These are phyloP conservation scores for Stigmatopora argus DNA, from an alignment of 2,113 vertebrate genomes.

Conservation along the genomic window DNA sequence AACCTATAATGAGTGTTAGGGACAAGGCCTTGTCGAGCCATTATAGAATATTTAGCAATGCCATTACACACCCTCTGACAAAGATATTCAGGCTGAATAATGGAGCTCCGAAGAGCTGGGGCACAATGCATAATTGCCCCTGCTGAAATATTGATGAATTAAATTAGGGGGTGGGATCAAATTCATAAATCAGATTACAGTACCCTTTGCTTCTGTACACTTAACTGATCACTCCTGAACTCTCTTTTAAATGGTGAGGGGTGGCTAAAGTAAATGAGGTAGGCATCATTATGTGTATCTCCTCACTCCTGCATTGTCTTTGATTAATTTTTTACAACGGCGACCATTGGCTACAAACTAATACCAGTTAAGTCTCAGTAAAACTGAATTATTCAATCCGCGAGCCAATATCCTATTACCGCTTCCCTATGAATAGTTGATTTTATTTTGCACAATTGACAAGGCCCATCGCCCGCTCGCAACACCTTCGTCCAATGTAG, in stretches of 20 bases:
- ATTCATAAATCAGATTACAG: conserved; percentile 79
- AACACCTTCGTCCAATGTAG: conserved; percentile 62
- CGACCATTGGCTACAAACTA: conserved; percentile 80
- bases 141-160: conserved; percentile 76
- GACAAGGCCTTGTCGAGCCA: conserved; percentile 40
- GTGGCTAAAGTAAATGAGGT: conserved; percentile 67
- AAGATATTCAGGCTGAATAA: conserved; percentile 63
- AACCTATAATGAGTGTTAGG: conserved; percentile 47
- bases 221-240: conserved; percentile 50
- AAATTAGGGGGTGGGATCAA: conserved; percentile 76
- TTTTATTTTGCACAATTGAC: conserved; percentile 94
- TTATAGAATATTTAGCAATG: conserved; percentile 69
- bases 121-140: conserved; percentile 72
- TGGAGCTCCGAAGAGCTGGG: conserved; percentile 56
- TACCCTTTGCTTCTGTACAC: conserved; percentile 57
- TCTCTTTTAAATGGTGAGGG: conserved; percentile 48
- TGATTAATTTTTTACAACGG: conserved; percentile 82
- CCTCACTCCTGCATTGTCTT: conserved; percentile 70
- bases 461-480: conserved; percentile 72
- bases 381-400: conserved; percentile 95
- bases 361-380: conserved; percentile 77
- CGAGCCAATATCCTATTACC: conserved; percentile 83
- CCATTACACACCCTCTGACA: conserved; percentile 65
- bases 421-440: conserved; percentile 93
- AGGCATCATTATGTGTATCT: conserved; percentile 71